Conservation (phyloP, 2,888 invertebrate genomes). For the Acholoe squamosa region DNA sequence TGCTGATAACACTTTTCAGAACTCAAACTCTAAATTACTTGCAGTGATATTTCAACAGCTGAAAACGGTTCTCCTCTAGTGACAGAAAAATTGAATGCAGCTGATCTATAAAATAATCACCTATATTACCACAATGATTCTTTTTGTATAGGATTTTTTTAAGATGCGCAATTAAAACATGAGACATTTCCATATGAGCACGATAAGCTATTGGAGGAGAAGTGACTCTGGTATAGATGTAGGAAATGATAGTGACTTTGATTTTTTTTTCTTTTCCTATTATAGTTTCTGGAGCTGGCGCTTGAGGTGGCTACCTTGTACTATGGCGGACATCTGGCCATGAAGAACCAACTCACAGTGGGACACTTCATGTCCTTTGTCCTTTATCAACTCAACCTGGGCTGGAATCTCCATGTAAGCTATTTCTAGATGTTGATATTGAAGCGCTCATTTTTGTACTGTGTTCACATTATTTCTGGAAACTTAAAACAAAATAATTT, state of each 20-base stretch:
- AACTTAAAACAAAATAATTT: too few species aligned
- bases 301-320: constrained; percentile 81
- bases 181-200: background rate
- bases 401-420: constrained; percentile 82
- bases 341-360: constrained; percentile 77
- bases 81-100: too few species aligned
- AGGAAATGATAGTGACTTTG: too few species aligned
- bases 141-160: background rate
- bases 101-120: too few species aligned
- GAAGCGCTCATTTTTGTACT: too few species aligned
- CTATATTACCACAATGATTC: too few species aligned
- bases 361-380: constrained; percentile 83
- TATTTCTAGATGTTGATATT: too few species aligned
- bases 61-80: background rate
- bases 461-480: too few species aligned
- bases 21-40: background rate
- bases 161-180: background rate
- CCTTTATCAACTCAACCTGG: constrained; percentile 83
- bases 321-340: constrained; percentile 83
- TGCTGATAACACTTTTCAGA: background rate
- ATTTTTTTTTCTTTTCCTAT: too few species aligned
- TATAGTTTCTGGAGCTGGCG: constrained; percentile 76
- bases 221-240: too few species aligned
- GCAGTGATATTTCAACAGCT: background rate
- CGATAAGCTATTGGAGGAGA: too few species aligned